Percentiles rank a stretch among this genome's conserved stretches.
phyloP scores from a whole-genome alignment of 2,113 vertebrate species.

The Castor canadensis region DNA sequence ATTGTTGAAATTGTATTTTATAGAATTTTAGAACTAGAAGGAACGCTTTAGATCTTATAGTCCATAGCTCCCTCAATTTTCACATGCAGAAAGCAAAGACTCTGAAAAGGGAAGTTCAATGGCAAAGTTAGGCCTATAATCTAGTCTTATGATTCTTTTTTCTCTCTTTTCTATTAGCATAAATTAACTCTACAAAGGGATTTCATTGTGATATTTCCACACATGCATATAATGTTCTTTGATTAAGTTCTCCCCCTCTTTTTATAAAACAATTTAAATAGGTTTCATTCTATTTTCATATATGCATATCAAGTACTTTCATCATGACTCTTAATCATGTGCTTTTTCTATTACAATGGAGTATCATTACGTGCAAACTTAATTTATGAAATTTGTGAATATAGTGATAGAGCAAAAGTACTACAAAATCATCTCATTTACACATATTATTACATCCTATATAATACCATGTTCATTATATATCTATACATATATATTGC shows the following conservation, averaged over 20 bases:
- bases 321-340: not conserved
- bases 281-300: too few species aligned
- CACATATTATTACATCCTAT: not conserved
- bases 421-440: not conserved
- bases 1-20: not conserved
- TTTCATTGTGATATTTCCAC: too few species aligned
- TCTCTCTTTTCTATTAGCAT: too few species aligned
- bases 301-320: too few species aligned
- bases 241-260: too few species aligned
- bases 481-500: not conserved
- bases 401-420: not conserved
- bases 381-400: not conserved
- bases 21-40: not conserved
- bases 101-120: not conserved
- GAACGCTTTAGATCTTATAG: not conserved
- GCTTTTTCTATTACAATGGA: not conserved
- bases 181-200: too few species aligned
- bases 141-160: not conserved
- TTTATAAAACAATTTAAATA: too few species aligned
- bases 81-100: not conserved
- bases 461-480: not conserved
- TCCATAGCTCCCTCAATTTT: not conserved
- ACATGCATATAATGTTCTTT: too few species aligned
- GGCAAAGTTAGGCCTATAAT: not conserved
- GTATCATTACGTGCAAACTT: constrained; percentile 2